Percentiles rank a stretch among this genome's conserved stretches.
phyloP scores from a whole-genome alignment of 2,113 vertebrate genomes.

The Eptatretus burgeri region DNA sequence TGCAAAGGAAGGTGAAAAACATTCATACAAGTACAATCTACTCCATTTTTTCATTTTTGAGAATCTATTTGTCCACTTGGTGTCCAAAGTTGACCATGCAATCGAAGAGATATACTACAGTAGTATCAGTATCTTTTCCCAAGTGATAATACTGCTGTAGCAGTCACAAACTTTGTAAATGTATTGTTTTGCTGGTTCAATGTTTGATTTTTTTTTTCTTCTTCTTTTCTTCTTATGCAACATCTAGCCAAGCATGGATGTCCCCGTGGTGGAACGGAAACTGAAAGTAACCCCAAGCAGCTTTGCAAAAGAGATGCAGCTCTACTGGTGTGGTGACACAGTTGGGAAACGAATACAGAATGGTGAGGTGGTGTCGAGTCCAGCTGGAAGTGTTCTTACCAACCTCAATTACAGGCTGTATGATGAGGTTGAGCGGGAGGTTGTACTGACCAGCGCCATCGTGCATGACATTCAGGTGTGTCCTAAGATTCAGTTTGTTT shows the following conservation, averaged over 20 bases:
- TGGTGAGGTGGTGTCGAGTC: conserved; percentile 39
- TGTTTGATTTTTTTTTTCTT: too few relatives aligned
- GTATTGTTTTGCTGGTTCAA: too few relatives aligned
- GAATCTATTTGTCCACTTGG: too few relatives aligned
- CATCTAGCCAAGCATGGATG: conserved; percentile 15
- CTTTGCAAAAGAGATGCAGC: conserved; percentile 23
- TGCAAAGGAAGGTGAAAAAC: too few relatives aligned
- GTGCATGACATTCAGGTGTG: conserved; percentile 42
- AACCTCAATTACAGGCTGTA: conserved; percentile 45
- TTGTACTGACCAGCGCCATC: conserved; percentile 23
- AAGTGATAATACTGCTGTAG: too few relatives aligned
- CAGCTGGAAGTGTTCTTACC: conserved; percentile 31
- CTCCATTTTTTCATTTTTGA: too few relatives aligned
- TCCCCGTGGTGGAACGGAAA: conserved; percentile 22
- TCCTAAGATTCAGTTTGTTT: conserved; percentile 7
- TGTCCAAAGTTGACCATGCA: too few relatives aligned
- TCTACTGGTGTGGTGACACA: conserved; percentile 25
- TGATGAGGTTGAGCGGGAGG: conserved; percentile 39
- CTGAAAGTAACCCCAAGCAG: conserved; percentile 44
- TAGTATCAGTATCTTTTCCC: too few relatives aligned
- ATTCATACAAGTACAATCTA: too few relatives aligned
- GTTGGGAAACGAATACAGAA: conserved; percentile 34
- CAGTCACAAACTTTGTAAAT: too few relatives aligned
- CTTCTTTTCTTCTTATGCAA: too few relatives aligned
- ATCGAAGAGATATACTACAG: too few relatives aligned